Evolutionary conservation across 2,888 invertebrate genomes (phyloP).

Genomic region (Torymus auratus): DNA sequence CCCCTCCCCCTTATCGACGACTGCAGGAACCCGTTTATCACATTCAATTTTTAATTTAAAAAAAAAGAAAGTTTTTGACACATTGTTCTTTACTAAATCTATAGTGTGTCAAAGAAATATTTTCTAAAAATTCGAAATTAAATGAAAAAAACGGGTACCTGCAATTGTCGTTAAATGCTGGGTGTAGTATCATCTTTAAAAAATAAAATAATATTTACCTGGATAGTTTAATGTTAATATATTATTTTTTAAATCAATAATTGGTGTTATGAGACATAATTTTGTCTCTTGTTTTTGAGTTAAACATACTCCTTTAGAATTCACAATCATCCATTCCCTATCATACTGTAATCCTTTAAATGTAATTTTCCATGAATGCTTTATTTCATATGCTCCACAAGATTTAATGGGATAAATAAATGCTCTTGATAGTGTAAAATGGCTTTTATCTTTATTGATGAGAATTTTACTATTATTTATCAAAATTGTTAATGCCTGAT

Average conservation of each 20-base stretch:
- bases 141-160: no score
- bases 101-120: no score
- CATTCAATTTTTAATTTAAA: no score
- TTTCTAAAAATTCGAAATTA: no score
- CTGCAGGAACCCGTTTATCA: no score
- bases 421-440: conserved; percentile 69
- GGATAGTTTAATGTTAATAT: conserved; percentile 81
- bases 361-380: conserved; percentile 84
- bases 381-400: conserved; percentile 87
- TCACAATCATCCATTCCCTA: conserved; percentile 95
- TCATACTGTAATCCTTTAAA: conserved; percentile 90
- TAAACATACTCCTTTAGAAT: conserved; percentile 87
- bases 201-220: conserved; percentile 75
- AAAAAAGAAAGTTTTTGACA: no score
- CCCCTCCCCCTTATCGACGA: no score
- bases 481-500: not conserved
- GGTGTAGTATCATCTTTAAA: no score
- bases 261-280: conserved; percentile 88
- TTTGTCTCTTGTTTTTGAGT: conserved; percentile 91
- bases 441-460: conserved; percentile 1
- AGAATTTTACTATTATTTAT: conserved; percentile 36
- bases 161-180: no score
- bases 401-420: conserved; percentile 94
- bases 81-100: no score
- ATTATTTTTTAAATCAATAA: conserved; percentile 81